Conservation (phyloP, 1,140 invertebrate species). For the Potamilus streckersoni region DNA sequence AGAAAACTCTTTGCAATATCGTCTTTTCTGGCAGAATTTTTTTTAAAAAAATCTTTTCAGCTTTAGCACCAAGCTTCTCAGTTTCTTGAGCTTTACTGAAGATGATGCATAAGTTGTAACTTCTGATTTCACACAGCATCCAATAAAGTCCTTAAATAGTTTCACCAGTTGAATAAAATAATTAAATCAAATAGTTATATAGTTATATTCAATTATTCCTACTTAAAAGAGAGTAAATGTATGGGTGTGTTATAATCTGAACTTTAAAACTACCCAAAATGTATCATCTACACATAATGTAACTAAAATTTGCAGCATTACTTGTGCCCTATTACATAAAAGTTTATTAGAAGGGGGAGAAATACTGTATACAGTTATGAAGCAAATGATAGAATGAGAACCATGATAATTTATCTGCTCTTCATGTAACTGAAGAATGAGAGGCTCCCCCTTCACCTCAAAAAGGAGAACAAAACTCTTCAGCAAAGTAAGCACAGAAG, state of each 20-base stretch:
- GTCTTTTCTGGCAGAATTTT: constrained; percentile 13
- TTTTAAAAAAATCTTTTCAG: not conserved
- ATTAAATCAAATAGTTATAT: not conserved
- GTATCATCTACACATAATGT: no score
- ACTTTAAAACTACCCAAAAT: no score
- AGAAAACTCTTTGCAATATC: constrained; percentile 14
- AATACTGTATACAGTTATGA: not conserved
- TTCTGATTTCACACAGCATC: constrained; percentile 24
- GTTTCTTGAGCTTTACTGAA: constrained; percentile 15
- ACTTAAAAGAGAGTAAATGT: not conserved
- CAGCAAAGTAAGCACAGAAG: constrained; percentile 24
- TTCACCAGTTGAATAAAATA: constrained; percentile 2
- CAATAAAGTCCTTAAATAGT: constrained; percentile 23
- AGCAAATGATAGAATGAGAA: not conserved
- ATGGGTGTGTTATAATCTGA: not conserved
- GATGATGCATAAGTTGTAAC: not conserved
- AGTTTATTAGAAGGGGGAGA: not conserved
- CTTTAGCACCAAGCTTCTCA: constrained; percentile 10
- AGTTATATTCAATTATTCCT: not conserved
- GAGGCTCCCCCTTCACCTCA: constrained; percentile 25
- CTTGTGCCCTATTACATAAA: no score
- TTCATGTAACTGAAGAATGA: constrained; percentile 34
- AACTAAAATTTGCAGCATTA: no score
- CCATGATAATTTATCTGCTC: constrained; percentile 17
- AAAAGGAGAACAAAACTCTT: constrained; percentile 30